phyloP scores from a whole-genome alignment of 2,113 vertebrate genomes.

The Gadus chalcogrammus region DNA sequence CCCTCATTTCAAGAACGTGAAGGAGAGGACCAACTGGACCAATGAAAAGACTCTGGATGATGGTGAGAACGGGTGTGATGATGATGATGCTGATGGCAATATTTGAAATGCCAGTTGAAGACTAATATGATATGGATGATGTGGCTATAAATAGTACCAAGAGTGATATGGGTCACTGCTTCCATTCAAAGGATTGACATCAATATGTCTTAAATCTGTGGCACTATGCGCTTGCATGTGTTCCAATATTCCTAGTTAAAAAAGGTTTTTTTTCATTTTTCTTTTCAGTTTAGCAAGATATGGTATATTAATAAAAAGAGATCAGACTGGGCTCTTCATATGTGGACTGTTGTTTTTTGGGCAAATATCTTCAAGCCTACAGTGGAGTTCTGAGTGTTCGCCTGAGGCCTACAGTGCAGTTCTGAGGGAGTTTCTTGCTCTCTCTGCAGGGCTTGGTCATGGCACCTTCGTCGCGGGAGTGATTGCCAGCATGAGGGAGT shows the following conservation, averaged over 20 bases:
- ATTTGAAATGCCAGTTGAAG: background rate
- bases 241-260: too few relatives aligned
- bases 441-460: constrained; percentile 85
- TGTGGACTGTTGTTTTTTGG: too few relatives aligned
- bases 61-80: constrained; percentile 66
- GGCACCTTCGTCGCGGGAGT: constrained; percentile 98
- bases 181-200: too few relatives aligned
- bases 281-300: too few relatives aligned
- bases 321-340: too few relatives aligned
- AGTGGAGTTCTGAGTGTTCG: background rate
- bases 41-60: constrained; percentile 98
- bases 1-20: constrained; percentile 98
- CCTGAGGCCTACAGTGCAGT: background rate
- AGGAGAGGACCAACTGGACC: constrained; percentile 98
- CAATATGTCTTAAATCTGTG: too few relatives aligned
- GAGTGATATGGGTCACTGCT: too few relatives aligned
- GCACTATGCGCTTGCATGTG: too few relatives aligned
- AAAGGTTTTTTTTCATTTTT: too few relatives aligned
- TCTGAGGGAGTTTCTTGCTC: background rate
- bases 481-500: constrained; percentile 98
- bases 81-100: background rate
- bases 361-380: background rate
- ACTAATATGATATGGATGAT: too few relatives aligned
- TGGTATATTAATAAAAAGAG: too few relatives aligned
- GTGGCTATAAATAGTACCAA: too few relatives aligned